Percentiles rank a stretch among this genome's conserved stretches.
These are phyloP conservation scores for Hydrophis major DNA, from an alignment of 2,797 vertebrate species.

Conservation along the genomic window DNA sequence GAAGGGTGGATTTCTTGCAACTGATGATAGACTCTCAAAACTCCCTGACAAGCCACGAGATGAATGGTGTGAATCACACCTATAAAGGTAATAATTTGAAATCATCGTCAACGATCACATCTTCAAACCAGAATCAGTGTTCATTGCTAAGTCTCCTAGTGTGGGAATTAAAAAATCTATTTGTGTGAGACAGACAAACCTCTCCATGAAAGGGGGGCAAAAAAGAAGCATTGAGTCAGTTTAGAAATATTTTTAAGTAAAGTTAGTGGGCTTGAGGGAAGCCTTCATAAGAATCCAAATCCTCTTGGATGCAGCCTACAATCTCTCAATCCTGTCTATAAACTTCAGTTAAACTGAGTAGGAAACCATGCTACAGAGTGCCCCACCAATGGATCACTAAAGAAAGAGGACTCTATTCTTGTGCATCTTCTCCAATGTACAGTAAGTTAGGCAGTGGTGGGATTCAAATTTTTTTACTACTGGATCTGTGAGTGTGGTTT, in stretches of 20 bases:
- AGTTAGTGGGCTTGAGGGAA: background rate
- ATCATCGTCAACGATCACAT: background rate
- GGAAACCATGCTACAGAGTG: background rate
- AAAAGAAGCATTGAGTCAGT: background rate
- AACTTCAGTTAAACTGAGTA: background rate
- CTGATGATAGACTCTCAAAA: conserved; percentile 59
- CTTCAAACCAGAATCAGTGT: background rate
- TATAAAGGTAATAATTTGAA: conserved; percentile 40
- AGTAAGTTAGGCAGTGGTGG: too few relatives aligned
- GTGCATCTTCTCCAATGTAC: background rate
- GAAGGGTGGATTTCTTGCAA: conserved; percentile 65
- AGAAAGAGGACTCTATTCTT: background rate
- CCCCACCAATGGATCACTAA: background rate
- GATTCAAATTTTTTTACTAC: too few relatives aligned
- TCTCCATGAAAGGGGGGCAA: too few relatives aligned
- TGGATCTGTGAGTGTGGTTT: too few relatives aligned
- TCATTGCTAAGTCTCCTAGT: background rate
- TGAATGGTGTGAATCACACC: rapidly evolving
- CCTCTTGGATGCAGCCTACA: background rate
- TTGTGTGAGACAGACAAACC: background rate
- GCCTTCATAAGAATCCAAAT: background rate
- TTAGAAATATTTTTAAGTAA: background rate
- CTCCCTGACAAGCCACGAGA: rapidly evolving
- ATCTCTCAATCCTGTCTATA: background rate
- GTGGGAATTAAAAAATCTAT: background rate